phyloP scores from a whole-genome alignment of 1,140 invertebrate genomes.

The Drosophila mauritiana region DNA sequence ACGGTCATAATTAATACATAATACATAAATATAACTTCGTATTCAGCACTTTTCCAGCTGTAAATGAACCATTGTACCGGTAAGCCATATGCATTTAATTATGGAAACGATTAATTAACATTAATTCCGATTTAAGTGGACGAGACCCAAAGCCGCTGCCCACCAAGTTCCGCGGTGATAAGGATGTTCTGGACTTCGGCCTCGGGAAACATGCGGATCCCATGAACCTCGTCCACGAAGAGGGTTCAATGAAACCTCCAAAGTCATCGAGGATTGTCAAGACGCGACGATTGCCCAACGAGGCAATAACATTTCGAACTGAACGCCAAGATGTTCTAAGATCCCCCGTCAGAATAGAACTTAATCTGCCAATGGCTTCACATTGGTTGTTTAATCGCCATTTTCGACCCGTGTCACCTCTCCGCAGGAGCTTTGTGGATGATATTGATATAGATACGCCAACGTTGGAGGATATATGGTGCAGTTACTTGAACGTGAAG shows the following conservation, averaged over 20 bases:
- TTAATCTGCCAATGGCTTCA: neutral
- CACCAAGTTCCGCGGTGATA: too few relatives aligned
- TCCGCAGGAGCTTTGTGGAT: neutral
- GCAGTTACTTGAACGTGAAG: slow-evolving; percentile 6
- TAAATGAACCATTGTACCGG: too few relatives aligned
- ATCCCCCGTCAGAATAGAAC: neutral
- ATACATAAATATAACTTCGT: too few relatives aligned
- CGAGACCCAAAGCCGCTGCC: too few relatives aligned
- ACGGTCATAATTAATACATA: too few relatives aligned
- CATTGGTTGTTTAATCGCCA: neutral
- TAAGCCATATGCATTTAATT: too few relatives aligned
- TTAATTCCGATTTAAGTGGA: too few relatives aligned
- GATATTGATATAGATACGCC: neutral
- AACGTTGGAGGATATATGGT: slow-evolving; percentile 29
- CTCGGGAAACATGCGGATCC: neutral
- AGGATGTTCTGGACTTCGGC: too few relatives aligned
- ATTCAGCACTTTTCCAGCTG: too few relatives aligned
- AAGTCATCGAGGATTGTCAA: neutral
- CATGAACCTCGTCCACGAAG: neutral
- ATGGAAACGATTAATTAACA: too few relatives aligned
- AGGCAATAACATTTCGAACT: neutral
- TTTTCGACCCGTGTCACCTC: neutral
- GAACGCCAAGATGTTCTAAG: too few relatives aligned
- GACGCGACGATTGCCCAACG: neutral
- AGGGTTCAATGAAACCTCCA: neutral